Base-by-base conservation (phyloP, 2,888 invertebrate species). In the Carpatolechia fugitivella region DNA sequence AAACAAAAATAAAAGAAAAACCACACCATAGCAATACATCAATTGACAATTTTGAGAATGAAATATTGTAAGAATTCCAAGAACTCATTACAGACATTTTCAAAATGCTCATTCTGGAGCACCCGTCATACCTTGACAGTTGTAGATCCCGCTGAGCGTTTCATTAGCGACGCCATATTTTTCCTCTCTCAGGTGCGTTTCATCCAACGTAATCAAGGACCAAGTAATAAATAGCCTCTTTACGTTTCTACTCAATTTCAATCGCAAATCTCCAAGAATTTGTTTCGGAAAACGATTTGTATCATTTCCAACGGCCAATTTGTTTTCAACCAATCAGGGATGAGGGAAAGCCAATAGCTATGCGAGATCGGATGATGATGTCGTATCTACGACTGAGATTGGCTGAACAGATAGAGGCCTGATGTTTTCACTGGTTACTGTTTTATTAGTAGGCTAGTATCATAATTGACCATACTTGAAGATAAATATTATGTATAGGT, bases 101-200 rank as follows among this genome's bases (percentile, higher is more conserved):
- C 18, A 11, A 38, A 52, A 49, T 11, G 65, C 66, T 67, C 64
- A 65, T 67, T 64, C 55, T 44, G 41, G 30, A 61, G 56, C 74
- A 81, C 81, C 74, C 72, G 76, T 82, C 82, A 80, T 66, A 57
- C 52, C 58, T 66, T 58, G 80, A 77, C 79, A 78, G 74, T 75
- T 68, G 71, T 65, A 72, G 76, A 74, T 72, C 74, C 72, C 56
- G 63, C 67, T 77, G 75, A 80, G 73, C 72, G 67, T 77, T 78
- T 82, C 80, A 81, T 82, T 81, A 80, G 74, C 58, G 68, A 59
- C 65, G 70, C 69, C 77, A 79, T 80, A 79, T 79, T 77, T 78
- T 74, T 75, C 62, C 58, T 50, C 40, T 60, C 56, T 64, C 74
- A 76, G 75, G 78, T 76, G 67, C 56, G 47, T 46, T 20, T 16